These are phyloP conservation scores for Himalopsyche japonica DNA, from an alignment of 2,888 invertebrate species.

Conservation along the genomic window DNA sequence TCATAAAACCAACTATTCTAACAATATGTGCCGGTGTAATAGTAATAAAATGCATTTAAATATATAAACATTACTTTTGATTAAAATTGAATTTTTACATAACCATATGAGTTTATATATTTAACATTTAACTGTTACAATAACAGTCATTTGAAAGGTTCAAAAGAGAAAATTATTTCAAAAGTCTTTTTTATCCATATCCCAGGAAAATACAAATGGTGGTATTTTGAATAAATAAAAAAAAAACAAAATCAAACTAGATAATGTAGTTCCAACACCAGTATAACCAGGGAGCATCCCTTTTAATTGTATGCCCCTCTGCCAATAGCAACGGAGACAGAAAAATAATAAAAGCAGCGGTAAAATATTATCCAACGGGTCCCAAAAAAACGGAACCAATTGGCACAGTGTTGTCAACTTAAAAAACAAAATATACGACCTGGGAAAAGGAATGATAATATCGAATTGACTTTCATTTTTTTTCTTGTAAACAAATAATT, in stretches of 20 bases:
- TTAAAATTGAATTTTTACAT: neutral
- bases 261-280: conserved; percentile 40
- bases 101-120: neutral
- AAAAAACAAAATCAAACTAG: conserved; percentile 30
- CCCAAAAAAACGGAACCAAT: conserved; percentile 60
- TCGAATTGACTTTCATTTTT: conserved; percentile 3
- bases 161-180: conserved; percentile 37
- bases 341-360: conserved; percentile 45
- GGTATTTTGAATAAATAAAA: conserved; percentile 23
- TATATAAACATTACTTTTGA: neutral
- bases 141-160: neutral
- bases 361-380: conserved; percentile 50
- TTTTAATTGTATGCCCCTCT: neutral
- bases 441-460: conserved; percentile 29
- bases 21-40: neutral
- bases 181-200: conserved; percentile 37
- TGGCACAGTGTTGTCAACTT: conserved; percentile 50
- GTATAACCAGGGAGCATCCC: conserved; percentile 26
- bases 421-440: conserved; percentile 36
- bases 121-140: neutral
- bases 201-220: conserved; percentile 35
- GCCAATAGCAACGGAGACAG: neutral
- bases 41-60: neutral
- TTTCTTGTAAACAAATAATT: conserved; percentile 33
- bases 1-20: too few relatives aligned